Evolutionary conservation across 1,140 invertebrate genomes (phyloP).

Genomic region (Cotesia vestalis): DNA sequence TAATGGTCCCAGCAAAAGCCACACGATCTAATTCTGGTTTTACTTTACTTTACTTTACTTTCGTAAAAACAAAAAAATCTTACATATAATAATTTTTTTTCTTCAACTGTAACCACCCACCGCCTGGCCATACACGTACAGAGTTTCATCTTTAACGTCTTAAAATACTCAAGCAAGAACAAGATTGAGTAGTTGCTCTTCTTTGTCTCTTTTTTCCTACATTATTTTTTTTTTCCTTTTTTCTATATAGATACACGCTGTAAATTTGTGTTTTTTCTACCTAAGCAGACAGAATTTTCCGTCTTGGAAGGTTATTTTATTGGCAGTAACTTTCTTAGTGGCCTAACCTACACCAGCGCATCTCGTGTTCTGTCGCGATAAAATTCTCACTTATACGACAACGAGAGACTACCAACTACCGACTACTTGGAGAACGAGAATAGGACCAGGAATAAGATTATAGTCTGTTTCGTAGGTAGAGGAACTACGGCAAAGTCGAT

Average conservation of each 20-base stretch:
- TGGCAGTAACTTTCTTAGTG: not conserved
- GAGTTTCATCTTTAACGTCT: not conserved
- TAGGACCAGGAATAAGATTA: too few relatives aligned
- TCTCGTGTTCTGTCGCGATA: slow-evolving; percentile 23
- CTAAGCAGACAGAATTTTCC: not conserved
- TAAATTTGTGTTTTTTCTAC: not conserved
- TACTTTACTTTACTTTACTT: too few relatives aligned
- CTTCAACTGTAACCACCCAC: too few relatives aligned
- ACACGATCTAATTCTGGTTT: slow-evolving; percentile 25
- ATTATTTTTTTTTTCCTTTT: not conserved
- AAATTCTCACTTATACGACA: slow-evolving; percentile 10
- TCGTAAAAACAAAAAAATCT: not conserved
- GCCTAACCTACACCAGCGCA: not conserved
- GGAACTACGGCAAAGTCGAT: not conserved
- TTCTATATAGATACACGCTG: not conserved
- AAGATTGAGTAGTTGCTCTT: not conserved
- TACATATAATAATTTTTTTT: slow-evolving; percentile 9
- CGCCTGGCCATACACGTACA: not conserved
- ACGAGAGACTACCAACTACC: too few relatives aligned
- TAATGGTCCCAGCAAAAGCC: not conserved
- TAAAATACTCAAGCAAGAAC: not conserved
- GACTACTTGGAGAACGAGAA: too few relatives aligned
- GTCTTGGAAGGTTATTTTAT: not conserved
- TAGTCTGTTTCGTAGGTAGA: too few relatives aligned
- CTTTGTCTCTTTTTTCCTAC: not conserved